phyloP scores from a whole-genome alignment of 1,140 invertebrate species.

The Drosophila dunni region DNA sequence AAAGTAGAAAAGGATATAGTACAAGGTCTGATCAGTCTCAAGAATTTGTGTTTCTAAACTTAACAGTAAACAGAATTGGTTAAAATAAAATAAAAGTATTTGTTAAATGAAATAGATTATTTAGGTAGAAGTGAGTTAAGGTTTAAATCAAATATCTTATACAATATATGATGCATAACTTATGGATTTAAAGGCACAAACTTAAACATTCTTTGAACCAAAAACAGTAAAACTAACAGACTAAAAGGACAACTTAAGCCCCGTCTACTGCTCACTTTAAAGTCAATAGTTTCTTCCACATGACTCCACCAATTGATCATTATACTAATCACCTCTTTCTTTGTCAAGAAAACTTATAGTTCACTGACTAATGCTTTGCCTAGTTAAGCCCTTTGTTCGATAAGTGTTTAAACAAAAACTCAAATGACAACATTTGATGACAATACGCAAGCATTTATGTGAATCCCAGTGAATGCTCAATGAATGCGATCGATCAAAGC shows the following conservation, averaged over 20 bases:
- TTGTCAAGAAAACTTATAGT: neutral
- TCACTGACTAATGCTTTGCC: neutral
- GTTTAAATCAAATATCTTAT: too few species aligned
- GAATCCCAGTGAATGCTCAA: neutral
- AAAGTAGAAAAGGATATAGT: too few species aligned
- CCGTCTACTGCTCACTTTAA: neutral
- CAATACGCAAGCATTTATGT: slow-evolving; percentile 7
- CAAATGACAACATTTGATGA: slow-evolving; percentile 2
- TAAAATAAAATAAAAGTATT: too few species aligned
- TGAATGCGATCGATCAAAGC: slow-evolving; percentile 35
- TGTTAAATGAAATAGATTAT: too few species aligned
- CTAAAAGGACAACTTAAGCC: neutral
- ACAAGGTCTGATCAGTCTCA: too few species aligned
- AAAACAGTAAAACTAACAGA: too few species aligned
- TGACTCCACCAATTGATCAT: neutral
- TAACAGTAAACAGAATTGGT: too few species aligned
- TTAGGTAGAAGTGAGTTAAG: too few species aligned
- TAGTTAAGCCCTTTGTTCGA: neutral
- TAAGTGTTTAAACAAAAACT: slow-evolving; percentile 1
- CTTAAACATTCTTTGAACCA: too few species aligned
- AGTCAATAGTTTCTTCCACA: neutral
- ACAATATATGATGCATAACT: too few species aligned
- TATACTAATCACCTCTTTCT: neutral
- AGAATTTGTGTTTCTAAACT: too few species aligned
- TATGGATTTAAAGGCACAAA: too few species aligned